Conservation (phyloP, 2,113 vertebrate genomes). For the Poicephalus meyeri region DNA sequence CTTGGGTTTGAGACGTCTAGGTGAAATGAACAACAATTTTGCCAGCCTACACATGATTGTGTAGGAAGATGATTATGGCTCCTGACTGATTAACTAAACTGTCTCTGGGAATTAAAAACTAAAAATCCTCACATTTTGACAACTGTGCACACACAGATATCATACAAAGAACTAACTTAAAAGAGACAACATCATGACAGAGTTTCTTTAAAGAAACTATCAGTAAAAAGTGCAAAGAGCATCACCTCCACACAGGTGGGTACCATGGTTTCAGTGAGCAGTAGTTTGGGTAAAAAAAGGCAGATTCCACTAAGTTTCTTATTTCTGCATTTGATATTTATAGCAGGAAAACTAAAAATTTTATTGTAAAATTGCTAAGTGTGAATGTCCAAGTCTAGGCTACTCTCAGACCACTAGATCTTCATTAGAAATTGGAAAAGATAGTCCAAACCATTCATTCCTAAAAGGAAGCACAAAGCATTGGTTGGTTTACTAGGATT, state of each 20-base stretch:
- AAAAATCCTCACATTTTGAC: neutral
- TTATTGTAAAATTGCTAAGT: neutral
- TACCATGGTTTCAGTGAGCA: neutral
- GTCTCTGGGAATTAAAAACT: slow-evolving; percentile 25
- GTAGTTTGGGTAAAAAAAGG: neutral
- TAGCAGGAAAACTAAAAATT: neutral
- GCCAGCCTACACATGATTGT: neutral
- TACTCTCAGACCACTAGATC: neutral
- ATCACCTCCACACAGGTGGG: neutral
- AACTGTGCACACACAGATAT: neutral
- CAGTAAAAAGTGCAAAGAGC: neutral
- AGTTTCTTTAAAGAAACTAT: neutral
- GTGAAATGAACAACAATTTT: slow-evolving; percentile 51
- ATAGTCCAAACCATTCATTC: neutral
- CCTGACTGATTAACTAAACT: slow-evolving; percentile 31
- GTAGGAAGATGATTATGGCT: slow-evolving; percentile 42
- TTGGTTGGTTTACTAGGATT: neutral
- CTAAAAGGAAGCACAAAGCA: neutral
- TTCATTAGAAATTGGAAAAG: neutral
- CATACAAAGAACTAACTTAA: neutral
- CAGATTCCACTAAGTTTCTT: neutral
- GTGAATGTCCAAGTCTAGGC: neutral
- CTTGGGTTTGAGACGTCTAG: neutral
- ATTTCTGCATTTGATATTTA: neutral
- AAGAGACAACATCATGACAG: neutral